Evolutionary conservation across 2,797 vertebrate species (phyloP).

Genomic region (Linurgus olivaceus): DNA sequence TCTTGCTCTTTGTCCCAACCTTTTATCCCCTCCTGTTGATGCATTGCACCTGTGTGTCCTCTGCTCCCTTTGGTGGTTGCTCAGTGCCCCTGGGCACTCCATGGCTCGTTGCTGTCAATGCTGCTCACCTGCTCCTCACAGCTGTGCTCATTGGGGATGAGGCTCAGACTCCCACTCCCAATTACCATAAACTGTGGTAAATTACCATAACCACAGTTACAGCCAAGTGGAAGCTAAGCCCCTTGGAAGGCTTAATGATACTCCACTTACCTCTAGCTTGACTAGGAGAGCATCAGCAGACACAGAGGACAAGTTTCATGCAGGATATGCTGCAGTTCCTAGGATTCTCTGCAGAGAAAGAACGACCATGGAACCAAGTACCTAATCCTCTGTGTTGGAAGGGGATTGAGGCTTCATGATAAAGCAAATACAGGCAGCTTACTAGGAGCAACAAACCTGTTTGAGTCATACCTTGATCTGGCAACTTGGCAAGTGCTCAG

Average conservation of each 20-base stretch:
- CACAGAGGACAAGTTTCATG: not conserved
- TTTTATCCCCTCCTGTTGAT: not conserved
- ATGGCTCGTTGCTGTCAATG: not conserved
- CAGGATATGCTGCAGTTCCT: not conserved
- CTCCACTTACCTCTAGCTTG: not conserved
- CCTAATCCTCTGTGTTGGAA: not conserved
- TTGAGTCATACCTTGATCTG: not conserved
- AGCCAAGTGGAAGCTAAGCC: not conserved
- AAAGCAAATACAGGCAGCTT: not conserved
- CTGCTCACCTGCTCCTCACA: not conserved
- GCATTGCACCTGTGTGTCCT: not conserved
- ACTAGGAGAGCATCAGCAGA: not conserved
- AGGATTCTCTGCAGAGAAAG: not conserved
- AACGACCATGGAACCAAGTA: not conserved
- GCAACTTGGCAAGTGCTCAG: not conserved
- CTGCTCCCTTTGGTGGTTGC: not conserved
- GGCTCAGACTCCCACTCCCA: not conserved
- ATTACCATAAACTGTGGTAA: no score
- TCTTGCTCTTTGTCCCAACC: not conserved
- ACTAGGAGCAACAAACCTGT: not conserved
- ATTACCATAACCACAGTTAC: not conserved
- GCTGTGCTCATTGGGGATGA: rapidly evolving
- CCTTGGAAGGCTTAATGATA: not conserved
- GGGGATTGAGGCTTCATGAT: not conserved
- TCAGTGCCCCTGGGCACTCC: not conserved